These are phyloP conservation scores for Epiblema foenella DNA, from an alignment of 2,888 invertebrate species.

Conservation along the genomic window DNA sequence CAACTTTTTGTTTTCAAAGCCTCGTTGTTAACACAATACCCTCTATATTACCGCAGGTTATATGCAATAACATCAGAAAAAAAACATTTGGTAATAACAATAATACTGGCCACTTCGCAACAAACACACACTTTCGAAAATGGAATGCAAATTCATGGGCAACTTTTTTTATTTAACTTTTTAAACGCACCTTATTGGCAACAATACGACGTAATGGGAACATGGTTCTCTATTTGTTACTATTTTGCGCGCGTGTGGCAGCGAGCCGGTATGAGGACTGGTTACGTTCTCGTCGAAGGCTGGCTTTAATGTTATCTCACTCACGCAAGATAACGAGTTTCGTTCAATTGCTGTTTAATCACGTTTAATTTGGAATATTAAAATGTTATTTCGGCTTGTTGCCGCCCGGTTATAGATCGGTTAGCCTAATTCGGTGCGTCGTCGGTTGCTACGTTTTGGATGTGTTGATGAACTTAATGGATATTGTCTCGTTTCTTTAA, in stretches of 20 bases:
- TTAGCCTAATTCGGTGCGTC: too few species aligned
- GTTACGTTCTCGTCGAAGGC: conserved; percentile 58
- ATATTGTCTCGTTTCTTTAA: too few species aligned
- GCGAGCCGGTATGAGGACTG: conserved; percentile 66
- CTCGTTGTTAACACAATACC: conserved; percentile 1
- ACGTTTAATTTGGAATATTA: conserved; percentile 32
- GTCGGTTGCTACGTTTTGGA: too few species aligned
- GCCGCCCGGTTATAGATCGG: conserved; percentile 17
- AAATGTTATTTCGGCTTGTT: conserved; percentile 21
- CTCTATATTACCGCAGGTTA: neutral
- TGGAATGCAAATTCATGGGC: conserved; percentile 29
- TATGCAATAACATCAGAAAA: neutral
- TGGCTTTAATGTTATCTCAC: conserved; percentile 69
- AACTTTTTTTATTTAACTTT: conserved; percentile 47
- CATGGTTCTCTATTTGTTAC: conserved; percentile 64
- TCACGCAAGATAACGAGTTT: conserved; percentile 70
- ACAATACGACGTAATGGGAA: conserved; percentile 75
- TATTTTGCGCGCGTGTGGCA: conserved; percentile 65
- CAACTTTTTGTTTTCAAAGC: neutral
- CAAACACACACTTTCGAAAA: conserved; percentile 43
- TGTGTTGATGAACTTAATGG: too few species aligned
- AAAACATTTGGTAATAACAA: neutral
- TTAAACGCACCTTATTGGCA: conserved; percentile 75
- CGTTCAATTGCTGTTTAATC: conserved; percentile 37
- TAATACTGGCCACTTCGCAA: neutral